Conservation (phyloP, 2,888 invertebrate genomes). For the Hoplodrina blanda region DNA sequence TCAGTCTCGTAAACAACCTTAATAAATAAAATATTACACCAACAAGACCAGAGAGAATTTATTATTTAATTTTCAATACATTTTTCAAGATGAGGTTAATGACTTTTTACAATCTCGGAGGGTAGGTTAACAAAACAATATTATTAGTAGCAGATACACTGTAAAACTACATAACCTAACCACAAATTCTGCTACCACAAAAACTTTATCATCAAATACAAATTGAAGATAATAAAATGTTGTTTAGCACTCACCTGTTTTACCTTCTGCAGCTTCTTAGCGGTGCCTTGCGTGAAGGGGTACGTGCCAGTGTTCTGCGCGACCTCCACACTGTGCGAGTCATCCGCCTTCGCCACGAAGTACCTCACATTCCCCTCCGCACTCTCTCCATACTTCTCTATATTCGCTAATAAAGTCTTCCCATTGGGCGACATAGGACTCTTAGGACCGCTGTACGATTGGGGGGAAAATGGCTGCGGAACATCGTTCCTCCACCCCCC, state of each 20-base stretch:
- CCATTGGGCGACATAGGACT: conserved; percentile 83
- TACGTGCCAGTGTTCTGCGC: conserved; percentile 90
- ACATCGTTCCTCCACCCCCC: conserved; percentile 72
- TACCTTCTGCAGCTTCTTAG: conserved; percentile 91
- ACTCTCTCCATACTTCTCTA: conserved; percentile 79
- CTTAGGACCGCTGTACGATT: conserved; percentile 74
- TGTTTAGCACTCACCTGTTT: conserved; percentile 86
- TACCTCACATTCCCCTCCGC: conserved; percentile 79
- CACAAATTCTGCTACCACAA: too few species aligned
- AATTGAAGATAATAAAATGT: too few species aligned
- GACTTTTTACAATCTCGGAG: too few species aligned
- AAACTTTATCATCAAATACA: too few species aligned
- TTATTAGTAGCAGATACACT: too few species aligned
- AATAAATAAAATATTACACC: too few species aligned
- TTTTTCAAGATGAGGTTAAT: too few species aligned
- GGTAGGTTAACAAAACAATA: too few species aligned
- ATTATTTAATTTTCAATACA: too few species aligned
- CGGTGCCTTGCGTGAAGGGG: conserved; percentile 91
- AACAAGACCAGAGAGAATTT: too few species aligned
- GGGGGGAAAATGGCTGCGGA: conserved; percentile 76
- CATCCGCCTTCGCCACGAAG: conserved; percentile 92
- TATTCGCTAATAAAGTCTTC: conserved; percentile 80
- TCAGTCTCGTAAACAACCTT: too few species aligned
- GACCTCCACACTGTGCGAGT: conserved; percentile 89
- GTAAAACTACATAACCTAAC: too few species aligned